Evolutionary conservation across 2,797 vertebrate species (phyloP).

Genomic region (Macropus fuliginosus): DNA sequence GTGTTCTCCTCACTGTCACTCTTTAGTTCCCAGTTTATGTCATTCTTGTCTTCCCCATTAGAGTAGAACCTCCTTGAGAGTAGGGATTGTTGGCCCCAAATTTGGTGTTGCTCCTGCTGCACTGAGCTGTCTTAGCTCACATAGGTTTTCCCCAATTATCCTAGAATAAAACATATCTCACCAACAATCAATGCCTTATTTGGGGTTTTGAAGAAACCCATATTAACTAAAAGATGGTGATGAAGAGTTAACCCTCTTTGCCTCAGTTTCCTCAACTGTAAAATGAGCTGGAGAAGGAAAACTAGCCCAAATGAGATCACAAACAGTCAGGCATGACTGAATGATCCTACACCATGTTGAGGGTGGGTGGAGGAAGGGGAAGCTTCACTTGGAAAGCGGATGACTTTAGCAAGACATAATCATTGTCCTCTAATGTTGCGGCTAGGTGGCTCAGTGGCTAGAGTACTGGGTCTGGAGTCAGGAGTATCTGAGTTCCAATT

Average conservation of each 20-base stretch:
- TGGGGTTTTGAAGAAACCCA: background rate
- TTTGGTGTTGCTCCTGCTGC: too few relatives aligned
- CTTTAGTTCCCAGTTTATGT: background rate
- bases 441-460: background rate
- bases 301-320: background rate
- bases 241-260: background rate
- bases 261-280: background rate
- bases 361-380: background rate
- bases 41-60: too few relatives aligned
- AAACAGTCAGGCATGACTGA: background rate
- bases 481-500: background rate
- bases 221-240: background rate
- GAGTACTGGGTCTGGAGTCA: background rate
- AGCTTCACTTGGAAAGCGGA: background rate
- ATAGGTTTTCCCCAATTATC: background rate
- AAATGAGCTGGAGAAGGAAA: background rate
- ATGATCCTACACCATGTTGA: background rate
- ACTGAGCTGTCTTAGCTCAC: too few relatives aligned
- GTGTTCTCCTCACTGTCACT: background rate
- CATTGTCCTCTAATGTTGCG: background rate
- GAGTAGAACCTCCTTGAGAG: background rate
- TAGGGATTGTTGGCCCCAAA: background rate
- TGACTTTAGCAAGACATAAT: background rate
- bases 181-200: background rate
- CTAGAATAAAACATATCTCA: background rate